Conservation (phyloP, 2,113 vertebrate genomes). For the Podarcis raffonei region DNA sequence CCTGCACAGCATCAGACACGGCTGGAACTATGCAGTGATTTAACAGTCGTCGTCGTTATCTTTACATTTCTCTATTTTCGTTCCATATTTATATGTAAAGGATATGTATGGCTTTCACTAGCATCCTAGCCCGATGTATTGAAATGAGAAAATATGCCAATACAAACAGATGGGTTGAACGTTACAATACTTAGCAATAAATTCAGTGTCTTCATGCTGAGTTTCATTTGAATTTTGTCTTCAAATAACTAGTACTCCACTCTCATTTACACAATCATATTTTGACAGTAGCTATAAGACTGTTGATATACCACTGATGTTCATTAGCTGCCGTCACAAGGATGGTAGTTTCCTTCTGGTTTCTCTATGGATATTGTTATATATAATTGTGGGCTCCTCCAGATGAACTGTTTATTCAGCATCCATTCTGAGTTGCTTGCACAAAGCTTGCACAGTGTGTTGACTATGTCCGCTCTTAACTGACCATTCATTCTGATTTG, state of each 20-base stretch:
- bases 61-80: not conserved
- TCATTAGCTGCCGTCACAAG: not conserved
- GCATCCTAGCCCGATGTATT: not conserved
- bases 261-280: conserved; percentile 5
- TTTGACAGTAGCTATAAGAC: conserved; percentile 10
- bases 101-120: not conserved
- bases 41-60: not conserved
- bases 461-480: too few relatives aligned
- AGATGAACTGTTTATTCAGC: too few relatives aligned
- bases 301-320: not conserved
- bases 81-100: not conserved
- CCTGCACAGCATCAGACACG: not conserved
- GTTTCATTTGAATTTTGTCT: not conserved
- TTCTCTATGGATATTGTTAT: not conserved
- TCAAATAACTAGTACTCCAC: not conserved
- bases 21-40: not conserved
- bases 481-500: too few relatives aligned
- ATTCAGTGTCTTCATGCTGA: not conserved
- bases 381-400: not conserved
- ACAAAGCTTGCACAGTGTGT: too few relatives aligned
- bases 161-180: conserved; percentile 8
- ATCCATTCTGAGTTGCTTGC: too few relatives aligned
- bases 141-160: not conserved
- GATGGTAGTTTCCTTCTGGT: not conserved
- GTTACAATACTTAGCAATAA: not conserved